phyloP scores from a whole-genome alignment of 2,113 vertebrate species.

The Phylloscopus trochiloides region DNA sequence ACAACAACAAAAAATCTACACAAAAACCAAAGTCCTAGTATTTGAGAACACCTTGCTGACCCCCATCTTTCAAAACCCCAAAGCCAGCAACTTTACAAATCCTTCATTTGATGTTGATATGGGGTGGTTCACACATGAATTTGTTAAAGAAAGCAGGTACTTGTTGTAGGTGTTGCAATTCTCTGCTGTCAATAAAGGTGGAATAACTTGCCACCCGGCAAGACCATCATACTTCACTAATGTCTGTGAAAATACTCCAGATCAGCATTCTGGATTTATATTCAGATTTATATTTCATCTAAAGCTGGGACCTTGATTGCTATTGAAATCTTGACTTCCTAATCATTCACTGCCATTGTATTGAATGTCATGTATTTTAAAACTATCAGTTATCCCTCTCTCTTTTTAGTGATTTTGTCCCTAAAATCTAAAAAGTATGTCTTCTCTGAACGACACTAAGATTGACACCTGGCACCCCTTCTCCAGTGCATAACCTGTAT shows the following conservation, averaged over 20 bases:
- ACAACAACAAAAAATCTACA: too few relatives aligned
- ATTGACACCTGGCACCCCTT: background rate
- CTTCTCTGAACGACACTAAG: accelerated
- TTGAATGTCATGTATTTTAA: background rate
- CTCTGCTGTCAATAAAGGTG: background rate
- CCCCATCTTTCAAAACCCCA: background rate
- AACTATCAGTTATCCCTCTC: background rate
- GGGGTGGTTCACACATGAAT: background rate
- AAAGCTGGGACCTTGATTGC: background rate
- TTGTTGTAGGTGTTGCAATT: background rate
- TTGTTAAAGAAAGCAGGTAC: background rate
- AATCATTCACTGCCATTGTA: background rate
- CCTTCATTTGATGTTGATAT: background rate
- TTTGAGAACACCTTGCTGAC: background rate
- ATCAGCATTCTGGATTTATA: background rate
- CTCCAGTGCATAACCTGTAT: background rate
- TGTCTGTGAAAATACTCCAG: background rate
- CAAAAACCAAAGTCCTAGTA: too few relatives aligned
- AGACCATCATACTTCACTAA: background rate
- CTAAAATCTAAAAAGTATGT: background rate
- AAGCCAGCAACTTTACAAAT: background rate
- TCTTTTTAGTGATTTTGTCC: background rate
- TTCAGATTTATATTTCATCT: background rate
- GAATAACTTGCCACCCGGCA: background rate
- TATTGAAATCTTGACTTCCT: background rate